phyloP scores from a whole-genome alignment of 1,140 invertebrate species.

The Alviniconcha marisindica region DNA sequence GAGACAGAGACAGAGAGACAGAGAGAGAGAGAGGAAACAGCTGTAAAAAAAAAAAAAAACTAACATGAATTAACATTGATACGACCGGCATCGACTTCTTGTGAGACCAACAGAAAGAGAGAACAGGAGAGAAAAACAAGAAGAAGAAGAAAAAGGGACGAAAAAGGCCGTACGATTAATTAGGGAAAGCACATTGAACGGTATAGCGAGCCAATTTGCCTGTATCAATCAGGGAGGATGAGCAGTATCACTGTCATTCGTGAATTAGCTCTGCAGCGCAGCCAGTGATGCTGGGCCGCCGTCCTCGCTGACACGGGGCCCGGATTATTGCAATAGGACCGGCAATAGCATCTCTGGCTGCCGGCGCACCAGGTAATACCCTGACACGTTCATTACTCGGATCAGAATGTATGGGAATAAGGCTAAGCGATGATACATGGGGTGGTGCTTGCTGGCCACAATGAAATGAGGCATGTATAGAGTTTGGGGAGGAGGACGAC shows the following conservation, averaged over 20 bases:
- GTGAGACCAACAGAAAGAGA: background rate
- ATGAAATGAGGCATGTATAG: background rate
- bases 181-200: background rate
- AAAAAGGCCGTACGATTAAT: background rate
- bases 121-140: background rate
- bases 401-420: constrained; percentile 10
- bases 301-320: background rate
- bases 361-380: background rate
- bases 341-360: background rate
- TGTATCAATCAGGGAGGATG: constrained; percentile 26
- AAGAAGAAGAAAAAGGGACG: background rate
- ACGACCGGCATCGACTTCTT: background rate
- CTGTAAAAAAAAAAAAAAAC: background rate
- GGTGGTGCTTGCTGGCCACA: background rate
- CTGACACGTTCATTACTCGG: constrained; percentile 26
- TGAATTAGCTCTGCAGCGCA: constrained; percentile 5
- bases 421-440: constrained; percentile 22
- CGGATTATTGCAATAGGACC: background rate
- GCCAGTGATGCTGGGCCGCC: background rate
- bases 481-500: background rate
- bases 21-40: background rate
- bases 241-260: constrained; percentile 28
- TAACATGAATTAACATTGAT: background rate
- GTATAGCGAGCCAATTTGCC: constrained; percentile 23
- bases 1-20: background rate